phyloP scores from a whole-genome alignment of 2,797 vertebrate genomes.

The Clarias fuscus region DNA sequence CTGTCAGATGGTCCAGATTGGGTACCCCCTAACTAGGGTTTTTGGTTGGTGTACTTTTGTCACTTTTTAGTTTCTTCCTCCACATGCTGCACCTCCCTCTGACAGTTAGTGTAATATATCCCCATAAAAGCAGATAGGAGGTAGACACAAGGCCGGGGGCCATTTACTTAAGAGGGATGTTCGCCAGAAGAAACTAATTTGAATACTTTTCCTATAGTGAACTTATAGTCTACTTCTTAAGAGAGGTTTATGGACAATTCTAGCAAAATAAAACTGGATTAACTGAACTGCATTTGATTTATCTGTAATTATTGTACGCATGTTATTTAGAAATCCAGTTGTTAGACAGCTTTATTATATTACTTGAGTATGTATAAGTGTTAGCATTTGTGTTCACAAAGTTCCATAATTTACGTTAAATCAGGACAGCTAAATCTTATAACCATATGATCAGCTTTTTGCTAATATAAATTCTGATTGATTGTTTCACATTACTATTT shows the following conservation, averaged over 20 bases:
- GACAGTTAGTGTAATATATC: constrained; percentile 24
- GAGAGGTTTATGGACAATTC: background rate
- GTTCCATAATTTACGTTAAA: background rate
- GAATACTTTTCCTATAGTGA: constrained; percentile 2
- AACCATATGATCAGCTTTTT: background rate
- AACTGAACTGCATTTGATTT: background rate
- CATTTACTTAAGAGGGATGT: constrained; percentile 7
- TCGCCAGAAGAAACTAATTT: background rate
- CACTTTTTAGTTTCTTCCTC: constrained; percentile 44
- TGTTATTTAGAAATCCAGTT: background rate
- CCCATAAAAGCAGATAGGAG: constrained; percentile 20
- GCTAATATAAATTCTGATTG: background rate
- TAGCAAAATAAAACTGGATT: background rate
- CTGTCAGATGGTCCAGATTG: constrained; percentile 33
- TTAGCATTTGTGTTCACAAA: background rate
- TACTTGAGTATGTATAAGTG: background rate
- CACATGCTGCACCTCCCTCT: constrained; percentile 27
- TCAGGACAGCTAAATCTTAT: background rate
- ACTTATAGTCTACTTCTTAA: background rate
- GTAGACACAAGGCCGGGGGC: background rate
- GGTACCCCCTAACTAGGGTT: constrained; percentile 31
- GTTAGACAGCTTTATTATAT: background rate
- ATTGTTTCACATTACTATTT: constrained; percentile 7
- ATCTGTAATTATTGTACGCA: background rate
- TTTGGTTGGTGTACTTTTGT: constrained; percentile 39